Evolutionary conservation across 2,797 vertebrate species (phyloP).

Genomic region (Coluber constrictor): DNA sequence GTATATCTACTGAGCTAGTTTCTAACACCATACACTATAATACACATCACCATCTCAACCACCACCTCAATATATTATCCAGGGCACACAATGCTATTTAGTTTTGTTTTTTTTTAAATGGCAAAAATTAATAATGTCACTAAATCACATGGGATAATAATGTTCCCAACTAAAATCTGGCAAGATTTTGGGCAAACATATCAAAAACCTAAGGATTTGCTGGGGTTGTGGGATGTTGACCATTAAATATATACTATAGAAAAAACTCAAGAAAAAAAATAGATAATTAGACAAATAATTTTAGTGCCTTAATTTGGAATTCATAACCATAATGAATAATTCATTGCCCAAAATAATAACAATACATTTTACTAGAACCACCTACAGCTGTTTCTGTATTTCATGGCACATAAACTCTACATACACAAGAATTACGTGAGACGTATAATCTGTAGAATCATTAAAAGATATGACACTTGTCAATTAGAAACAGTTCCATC

Average conservation of each 20-base stretch:
- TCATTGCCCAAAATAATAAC: neutral
- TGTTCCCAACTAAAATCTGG: neutral
- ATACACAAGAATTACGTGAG: neutral
- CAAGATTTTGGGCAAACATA: neutral
- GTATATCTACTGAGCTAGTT: neutral
- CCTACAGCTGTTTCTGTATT: neutral
- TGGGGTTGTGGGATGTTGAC: neutral
- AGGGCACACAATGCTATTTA: neutral
- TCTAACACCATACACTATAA: neutral
- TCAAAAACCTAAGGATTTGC: neutral
- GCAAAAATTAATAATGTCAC: neutral
- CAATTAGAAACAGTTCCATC: neutral
- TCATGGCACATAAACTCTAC: neutral
- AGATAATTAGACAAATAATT: neutral
- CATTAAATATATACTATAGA: neutral
- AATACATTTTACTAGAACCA: neutral
- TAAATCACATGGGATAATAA: neutral
- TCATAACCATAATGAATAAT: neutral
- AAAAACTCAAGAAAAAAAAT: neutral
- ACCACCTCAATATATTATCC: neutral
- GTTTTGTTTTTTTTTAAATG: neutral
- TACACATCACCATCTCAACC: neutral
- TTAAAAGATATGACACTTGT: neutral
- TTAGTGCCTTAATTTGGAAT: neutral
- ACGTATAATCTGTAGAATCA: neutral